Conservation (phyloP, 2,888 invertebrate genomes). For the Kryphioiulus occultus region DNA sequence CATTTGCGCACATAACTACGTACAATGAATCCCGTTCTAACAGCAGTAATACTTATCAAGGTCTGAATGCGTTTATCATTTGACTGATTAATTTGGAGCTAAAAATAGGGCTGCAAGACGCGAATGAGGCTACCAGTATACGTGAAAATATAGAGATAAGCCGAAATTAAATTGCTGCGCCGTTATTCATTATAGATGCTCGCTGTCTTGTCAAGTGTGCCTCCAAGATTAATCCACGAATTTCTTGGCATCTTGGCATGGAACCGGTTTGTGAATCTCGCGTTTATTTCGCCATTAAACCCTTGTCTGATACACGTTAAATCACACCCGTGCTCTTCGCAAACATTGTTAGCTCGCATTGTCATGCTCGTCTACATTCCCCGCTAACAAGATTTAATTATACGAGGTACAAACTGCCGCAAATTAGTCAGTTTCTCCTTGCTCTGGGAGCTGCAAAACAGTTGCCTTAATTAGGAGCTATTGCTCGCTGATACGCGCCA, state of each 20-base stretch:
- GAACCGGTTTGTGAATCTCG: neutral
- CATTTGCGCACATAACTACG: neutral
- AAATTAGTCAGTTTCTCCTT: neutral
- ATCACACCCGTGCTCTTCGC: neutral
- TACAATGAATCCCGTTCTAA: neutral
- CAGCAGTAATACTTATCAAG: neutral
- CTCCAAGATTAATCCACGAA: neutral
- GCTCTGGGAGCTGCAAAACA: neutral
- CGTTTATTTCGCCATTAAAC: neutral
- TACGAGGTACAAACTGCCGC: neutral
- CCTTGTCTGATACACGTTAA: neutral
- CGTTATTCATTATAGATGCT: neutral
- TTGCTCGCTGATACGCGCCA: neutral
- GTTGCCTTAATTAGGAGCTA: neutral
- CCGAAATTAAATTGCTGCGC: neutral
- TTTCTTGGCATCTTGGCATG: neutral
- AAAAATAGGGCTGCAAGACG: neutral
- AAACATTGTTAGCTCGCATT: neutral
- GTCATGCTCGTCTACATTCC: neutral
- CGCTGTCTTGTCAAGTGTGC: neutral
- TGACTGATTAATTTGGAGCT: neutral
- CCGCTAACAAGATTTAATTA: constrained; percentile 9
- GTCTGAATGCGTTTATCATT: constrained; percentile 1
- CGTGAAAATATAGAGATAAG: neutral
- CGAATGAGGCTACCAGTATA: neutral